Percentiles rank a stretch among this genome's conserved stretches.
phyloP scores from a whole-genome alignment of 2,888 invertebrate species.

The Campoplex nolae region DNA sequence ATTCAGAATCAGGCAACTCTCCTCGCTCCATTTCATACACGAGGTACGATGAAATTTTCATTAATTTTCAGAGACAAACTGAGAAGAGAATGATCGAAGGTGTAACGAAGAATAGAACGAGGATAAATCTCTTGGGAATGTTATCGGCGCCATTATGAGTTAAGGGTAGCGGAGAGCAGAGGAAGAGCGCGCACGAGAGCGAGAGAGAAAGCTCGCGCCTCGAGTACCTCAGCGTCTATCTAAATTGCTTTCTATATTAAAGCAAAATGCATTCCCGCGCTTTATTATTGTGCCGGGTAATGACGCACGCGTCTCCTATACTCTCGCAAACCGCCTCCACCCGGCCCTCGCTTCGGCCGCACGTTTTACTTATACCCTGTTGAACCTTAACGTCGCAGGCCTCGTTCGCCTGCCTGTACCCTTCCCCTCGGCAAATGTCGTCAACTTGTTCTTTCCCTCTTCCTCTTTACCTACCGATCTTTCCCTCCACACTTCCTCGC shows the following conservation, averaged over 20 bases:
- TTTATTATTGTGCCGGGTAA: slow-evolving; percentile 75
- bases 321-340: slow-evolving; percentile 3
- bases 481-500: slow-evolving; percentile 15
- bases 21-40: not conserved
- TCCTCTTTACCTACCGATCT: slow-evolving; percentile 6
- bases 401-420: not conserved
- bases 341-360: not conserved
- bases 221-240: slow-evolving; percentile 70
- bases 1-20: not conserved
- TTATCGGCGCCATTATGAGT: slow-evolving; percentile 70
- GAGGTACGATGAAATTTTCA: slow-evolving; percentile 33
- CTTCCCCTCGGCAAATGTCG: slow-evolving; percentile 45
- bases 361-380: slow-evolving; percentile 38
- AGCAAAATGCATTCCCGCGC: slow-evolving; percentile 76
- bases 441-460: slow-evolving; percentile 47
- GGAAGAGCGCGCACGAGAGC: not conserved
- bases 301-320: slow-evolving; percentile 60
- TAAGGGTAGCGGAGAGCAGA: not conserved
- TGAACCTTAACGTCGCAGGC: slow-evolving; percentile 27
- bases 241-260: slow-evolving; percentile 79
- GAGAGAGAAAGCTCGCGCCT: not conserved
- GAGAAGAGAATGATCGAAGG: slow-evolving; percentile 62
- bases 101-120: slow-evolving; percentile 57
- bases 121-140: slow-evolving; percentile 69
- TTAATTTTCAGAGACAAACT: slow-evolving; percentile 24